A percentile compares a stretch with the other conserved stretches of the same genome.
Conservation (phyloP, 2,888 invertebrate genomes). For the Pristionchus maxplancki region DNA sequence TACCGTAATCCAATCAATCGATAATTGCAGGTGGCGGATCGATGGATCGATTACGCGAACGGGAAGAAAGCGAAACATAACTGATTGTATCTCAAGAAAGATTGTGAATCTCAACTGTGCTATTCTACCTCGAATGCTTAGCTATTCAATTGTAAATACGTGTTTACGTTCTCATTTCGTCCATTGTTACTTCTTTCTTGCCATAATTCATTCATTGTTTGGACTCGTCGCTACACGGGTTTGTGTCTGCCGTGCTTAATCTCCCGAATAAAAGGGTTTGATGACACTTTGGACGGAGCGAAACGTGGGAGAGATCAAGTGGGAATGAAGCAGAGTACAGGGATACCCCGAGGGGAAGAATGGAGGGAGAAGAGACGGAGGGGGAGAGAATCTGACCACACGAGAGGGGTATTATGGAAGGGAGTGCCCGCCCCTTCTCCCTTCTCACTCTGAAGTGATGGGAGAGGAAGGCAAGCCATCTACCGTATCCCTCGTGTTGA, state of each 20-base stretch:
- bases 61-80: slow-evolving; percentile 74
- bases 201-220: slow-evolving; percentile 28
- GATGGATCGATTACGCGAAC: slow-evolving; percentile 74
- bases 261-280: slow-evolving; percentile 18
- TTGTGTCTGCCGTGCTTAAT: slow-evolving; percentile 9
- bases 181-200: neutral
- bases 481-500: slow-evolving; percentile 35
- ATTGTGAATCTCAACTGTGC: neutral
- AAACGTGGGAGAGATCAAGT: slow-evolving; percentile 26
- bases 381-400: neutral
- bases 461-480: neutral
- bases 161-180: slow-evolving; percentile 5
- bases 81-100: slow-evolving; percentile 50
- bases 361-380: neutral
- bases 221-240: slow-evolving; percentile 22
- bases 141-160: slow-evolving; percentile 18
- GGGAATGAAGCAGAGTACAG: slow-evolving; percentile 16
- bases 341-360: neutral
- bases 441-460: neutral
- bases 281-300: slow-evolving; percentile 1
- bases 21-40: slow-evolving; percentile 60
- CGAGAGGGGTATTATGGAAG: slow-evolving; percentile 10
- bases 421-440: neutral
- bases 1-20: neutral
- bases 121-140: slow-evolving; percentile 35